Percentiles rank a stretch among this genome's conserved stretches.
Evolutionary conservation across 2,113 vertebrate genomes (phyloP).

Genomic region (Thunnus thynnus): DNA sequence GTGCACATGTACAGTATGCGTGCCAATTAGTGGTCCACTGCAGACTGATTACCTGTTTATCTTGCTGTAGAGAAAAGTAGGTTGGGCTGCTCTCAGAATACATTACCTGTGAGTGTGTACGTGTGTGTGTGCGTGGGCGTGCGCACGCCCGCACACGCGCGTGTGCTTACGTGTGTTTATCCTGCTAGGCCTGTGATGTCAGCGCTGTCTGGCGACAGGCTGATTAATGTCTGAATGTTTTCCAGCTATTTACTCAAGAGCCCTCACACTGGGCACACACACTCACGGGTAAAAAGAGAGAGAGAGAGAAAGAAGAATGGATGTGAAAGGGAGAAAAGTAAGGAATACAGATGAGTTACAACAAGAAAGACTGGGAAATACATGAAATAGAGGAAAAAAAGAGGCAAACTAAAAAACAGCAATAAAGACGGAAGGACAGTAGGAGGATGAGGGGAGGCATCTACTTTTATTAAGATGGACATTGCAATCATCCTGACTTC

Average conservation of each 20-base stretch:
- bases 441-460: conserved; percentile 25
- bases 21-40: conserved; percentile 62
- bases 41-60: conserved; percentile 79
- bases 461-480: conserved; percentile 64
- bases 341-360: not conserved
- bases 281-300: not conserved
- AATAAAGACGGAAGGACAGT: not conserved
- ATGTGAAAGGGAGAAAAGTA: not conserved
- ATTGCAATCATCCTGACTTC: conserved; percentile 61
- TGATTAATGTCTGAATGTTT: conserved; percentile 85
- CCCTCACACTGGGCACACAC: conserved; percentile 38
- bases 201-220: conserved; percentile 78
- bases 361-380: conserved; percentile 3
- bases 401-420: not conserved
- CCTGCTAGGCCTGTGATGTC: conserved; percentile 78
- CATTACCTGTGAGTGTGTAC: conserved; percentile 32
- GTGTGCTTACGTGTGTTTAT: conserved; percentile 69
- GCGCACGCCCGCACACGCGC: not conserved
- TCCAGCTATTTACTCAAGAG: conserved; percentile 77
- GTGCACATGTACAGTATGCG: conserved; percentile 24
- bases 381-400: conserved; percentile 5
- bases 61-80: conserved; percentile 41
- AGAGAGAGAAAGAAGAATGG: conserved; percentile 1
- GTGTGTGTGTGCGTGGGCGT: conserved; percentile 25
- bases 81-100: conserved; percentile 10